Percentiles rank a stretch among this genome's conserved stretches.
Evolutionary conservation across 2,113 vertebrate species (phyloP).

Genomic region (Carettochelys insculpta): DNA sequence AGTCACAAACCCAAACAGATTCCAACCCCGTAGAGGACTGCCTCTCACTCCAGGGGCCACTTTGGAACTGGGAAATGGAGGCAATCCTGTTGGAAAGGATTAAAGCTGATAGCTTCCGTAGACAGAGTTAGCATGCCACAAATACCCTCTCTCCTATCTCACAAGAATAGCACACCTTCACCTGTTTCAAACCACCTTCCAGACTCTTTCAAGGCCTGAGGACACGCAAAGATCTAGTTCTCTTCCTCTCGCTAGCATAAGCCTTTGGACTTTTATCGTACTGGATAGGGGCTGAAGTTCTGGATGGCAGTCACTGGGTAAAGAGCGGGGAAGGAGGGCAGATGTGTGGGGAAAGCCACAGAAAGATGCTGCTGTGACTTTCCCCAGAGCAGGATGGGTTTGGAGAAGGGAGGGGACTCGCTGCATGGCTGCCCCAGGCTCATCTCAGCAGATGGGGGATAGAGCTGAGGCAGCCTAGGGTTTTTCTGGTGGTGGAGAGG

Average conservation of each 20-base stretch:
- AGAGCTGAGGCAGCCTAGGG: too few relatives aligned
- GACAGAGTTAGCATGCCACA: neutral
- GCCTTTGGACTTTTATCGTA: neutral
- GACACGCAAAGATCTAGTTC: neutral
- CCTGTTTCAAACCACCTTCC: neutral
- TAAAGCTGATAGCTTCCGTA: neutral
- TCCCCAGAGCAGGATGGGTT: too few relatives aligned
- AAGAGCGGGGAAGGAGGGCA: too few relatives aligned
- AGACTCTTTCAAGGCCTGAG: neutral
- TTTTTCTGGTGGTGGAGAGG: too few relatives aligned
- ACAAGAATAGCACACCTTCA: neutral
- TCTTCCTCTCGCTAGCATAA: neutral
- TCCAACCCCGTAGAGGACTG: neutral
- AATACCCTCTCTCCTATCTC: neutral
- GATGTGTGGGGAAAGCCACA: too few relatives aligned
- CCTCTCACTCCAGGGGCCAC: neutral
- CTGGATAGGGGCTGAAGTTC: rapidly evolving
- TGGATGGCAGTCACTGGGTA: neutral
- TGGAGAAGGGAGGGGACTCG: too few relatives aligned
- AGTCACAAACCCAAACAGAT: neutral
- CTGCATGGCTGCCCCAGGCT: too few relatives aligned
- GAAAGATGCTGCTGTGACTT: too few relatives aligned
- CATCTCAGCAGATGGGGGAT: too few relatives aligned
- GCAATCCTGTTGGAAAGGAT: neutral
- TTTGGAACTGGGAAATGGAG: neutral